A percentile compares a stretch with the other conserved stretches of the same genome.
Conservation (phyloP, 2,797 vertebrate species). For the Tragopan temminckii region DNA sequence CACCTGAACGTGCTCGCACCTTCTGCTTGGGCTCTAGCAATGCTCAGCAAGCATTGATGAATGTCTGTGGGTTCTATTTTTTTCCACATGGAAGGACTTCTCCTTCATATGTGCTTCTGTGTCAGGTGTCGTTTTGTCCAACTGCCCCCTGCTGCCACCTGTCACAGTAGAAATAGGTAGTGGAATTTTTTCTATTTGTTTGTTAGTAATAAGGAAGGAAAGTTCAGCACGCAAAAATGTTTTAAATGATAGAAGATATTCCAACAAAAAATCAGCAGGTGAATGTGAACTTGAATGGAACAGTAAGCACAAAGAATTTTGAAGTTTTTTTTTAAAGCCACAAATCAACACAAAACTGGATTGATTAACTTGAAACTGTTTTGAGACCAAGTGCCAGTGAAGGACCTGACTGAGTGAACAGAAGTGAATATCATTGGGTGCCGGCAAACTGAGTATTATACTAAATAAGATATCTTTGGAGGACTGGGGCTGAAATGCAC, state of each 20-base stretch:
- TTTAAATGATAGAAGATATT: background rate
- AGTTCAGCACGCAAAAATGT: background rate
- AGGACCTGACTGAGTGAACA: background rate
- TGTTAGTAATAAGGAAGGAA: background rate
- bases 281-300: background rate
- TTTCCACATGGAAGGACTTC: background rate
- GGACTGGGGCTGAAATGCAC: background rate
- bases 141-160: background rate
- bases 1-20: background rate
- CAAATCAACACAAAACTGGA: rapidly evolving
- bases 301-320: background rate
- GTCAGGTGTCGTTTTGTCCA: background rate
- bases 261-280: background rate
- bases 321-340: background rate
- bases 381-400: background rate
- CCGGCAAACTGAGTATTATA: background rate
- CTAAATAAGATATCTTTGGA: background rate
- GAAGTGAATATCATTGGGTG: background rate
- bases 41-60: background rate
- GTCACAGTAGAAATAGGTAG: background rate
- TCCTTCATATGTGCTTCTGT: background rate
- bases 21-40: background rate
- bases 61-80: background rate
- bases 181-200: background rate
- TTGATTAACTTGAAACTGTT: background rate